phyloP scores from a whole-genome alignment of 2,113 vertebrate genomes.

The Verasper variegatus region DNA sequence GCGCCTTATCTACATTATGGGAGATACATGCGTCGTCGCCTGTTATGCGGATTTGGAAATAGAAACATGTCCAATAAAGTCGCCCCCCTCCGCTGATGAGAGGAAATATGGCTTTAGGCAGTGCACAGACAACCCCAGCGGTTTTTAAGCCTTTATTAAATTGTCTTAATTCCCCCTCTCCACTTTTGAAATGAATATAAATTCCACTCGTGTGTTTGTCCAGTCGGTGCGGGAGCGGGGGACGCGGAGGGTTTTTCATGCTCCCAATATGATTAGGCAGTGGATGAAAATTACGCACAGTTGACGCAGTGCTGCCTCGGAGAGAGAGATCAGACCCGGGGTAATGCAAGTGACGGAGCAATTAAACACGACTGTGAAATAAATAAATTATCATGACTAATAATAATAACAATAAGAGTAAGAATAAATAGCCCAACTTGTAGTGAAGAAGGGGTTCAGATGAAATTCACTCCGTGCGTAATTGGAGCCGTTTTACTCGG shows the following conservation, averaged over 20 bases:
- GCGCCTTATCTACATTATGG: slow-evolving; percentile 78
- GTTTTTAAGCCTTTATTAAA: slow-evolving; percentile 76
- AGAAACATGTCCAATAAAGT: slow-evolving; percentile 79
- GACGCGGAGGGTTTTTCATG: slow-evolving; percentile 44
- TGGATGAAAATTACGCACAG: slow-evolving; percentile 30
- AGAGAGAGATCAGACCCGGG: slow-evolving; percentile 17
- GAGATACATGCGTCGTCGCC: slow-evolving; percentile 78
- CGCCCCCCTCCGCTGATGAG: slow-evolving; percentile 76
- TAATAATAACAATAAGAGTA: background rate
- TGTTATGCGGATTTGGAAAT: slow-evolving; percentile 80
- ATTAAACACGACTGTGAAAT: background rate
- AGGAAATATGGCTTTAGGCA: slow-evolving; percentile 76
- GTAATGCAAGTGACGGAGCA: slow-evolving; percentile 13
- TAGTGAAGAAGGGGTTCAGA: background rate
- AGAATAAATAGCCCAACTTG: background rate
- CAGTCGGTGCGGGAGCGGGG: slow-evolving; percentile 25
- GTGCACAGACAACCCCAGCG: slow-evolving; percentile 64
- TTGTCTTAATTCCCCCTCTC: slow-evolving; percentile 72
- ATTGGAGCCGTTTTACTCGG: slow-evolving; percentile 2
- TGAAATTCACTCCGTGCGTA: background rate
- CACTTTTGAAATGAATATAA: slow-evolving; percentile 62
- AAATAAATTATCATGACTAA: background rate
- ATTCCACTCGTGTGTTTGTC: slow-evolving; percentile 67
- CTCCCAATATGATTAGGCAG: slow-evolving; percentile 48
- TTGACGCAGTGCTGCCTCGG: slow-evolving; percentile 3